Evolutionary conservation across 2,888 invertebrate genomes (phyloP).

Genomic region (Drosophila nr. perissopoda): DNA sequence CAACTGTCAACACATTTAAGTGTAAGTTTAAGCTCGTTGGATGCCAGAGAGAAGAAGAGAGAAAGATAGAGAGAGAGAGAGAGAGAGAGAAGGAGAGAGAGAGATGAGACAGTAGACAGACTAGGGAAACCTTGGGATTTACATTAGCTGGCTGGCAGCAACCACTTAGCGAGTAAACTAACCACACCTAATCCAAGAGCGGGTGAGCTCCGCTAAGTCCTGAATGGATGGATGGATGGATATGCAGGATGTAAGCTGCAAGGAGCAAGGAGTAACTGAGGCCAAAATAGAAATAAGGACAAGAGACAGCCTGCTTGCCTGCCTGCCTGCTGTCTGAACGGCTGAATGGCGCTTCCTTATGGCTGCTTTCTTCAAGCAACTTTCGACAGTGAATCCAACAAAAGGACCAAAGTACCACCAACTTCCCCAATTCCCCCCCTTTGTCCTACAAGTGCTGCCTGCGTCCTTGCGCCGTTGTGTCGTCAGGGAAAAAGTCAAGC

Average conservation of each 20-base stretch:
- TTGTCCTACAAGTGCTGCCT: neutral
- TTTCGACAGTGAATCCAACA: slow-evolving; percentile 38
- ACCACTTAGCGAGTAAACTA: slow-evolving; percentile 77
- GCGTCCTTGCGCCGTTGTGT: slow-evolving; percentile 26
- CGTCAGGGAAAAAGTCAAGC: slow-evolving; percentile 53
- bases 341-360: slow-evolving; percentile 32
- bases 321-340: slow-evolving; percentile 7
- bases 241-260: slow-evolving; percentile 1
- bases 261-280: neutral
- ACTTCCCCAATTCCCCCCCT: neutral
- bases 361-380: slow-evolving; percentile 39
- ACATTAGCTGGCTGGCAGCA: slow-evolving; percentile 57
- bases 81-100: neutral
- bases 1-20: slow-evolving; percentile 40
- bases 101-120: slow-evolving; percentile 26
- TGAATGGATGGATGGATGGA: neutral
- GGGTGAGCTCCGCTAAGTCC: slow-evolving; percentile 1
- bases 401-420: slow-evolving; percentile 30
- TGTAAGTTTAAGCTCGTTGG: slow-evolving; percentile 18
- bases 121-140: slow-evolving; percentile 38
- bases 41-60: slow-evolving; percentile 16
- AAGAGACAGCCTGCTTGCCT: slow-evolving; percentile 20
- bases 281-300: slow-evolving; percentile 20
- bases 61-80: neutral
- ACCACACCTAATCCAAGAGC: slow-evolving; percentile 64